Conservation (phyloP, 1,140 invertebrate species). For the Ostrea denselamellosa region DNA sequence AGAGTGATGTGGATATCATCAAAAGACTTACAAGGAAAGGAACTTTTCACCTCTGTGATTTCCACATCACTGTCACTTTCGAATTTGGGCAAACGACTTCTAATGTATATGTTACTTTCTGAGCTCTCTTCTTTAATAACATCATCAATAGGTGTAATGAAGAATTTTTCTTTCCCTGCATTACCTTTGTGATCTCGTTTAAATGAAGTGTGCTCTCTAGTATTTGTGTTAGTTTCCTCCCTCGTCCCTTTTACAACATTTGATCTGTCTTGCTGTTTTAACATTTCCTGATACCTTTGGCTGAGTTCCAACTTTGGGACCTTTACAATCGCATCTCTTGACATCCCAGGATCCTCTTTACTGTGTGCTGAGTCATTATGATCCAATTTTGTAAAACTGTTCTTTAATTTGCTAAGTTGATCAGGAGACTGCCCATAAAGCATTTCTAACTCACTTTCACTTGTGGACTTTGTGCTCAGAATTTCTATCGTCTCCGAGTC, state of each 20-base stretch:
- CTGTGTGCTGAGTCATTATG: background rate
- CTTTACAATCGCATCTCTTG: background rate
- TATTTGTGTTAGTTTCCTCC: background rate
- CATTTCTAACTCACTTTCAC: constrained; percentile 11
- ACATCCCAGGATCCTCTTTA: background rate
- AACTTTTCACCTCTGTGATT: background rate
- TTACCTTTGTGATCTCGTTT: background rate
- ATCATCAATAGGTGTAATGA: background rate
- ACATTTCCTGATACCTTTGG: background rate
- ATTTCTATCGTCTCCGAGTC: background rate
- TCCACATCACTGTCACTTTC: constrained; percentile 28
- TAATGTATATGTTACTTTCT: background rate
- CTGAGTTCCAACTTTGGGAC: background rate
- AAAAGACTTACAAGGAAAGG: background rate
- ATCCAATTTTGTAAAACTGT: background rate
- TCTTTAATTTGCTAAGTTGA: background rate
- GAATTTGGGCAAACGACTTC: background rate
- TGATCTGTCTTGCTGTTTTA: background rate
- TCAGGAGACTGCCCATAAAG: background rate
- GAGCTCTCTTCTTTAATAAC: background rate
- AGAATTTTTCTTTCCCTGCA: background rate
- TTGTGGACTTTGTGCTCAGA: background rate
- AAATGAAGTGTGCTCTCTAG: background rate
- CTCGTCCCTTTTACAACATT: background rate
- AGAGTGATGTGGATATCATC: constrained; percentile 33